Percentiles rank a stretch among this genome's conserved stretches.
phyloP scores from a whole-genome alignment of 2,113 vertebrate genomes.

The Ranitomeya variabilis region DNA sequence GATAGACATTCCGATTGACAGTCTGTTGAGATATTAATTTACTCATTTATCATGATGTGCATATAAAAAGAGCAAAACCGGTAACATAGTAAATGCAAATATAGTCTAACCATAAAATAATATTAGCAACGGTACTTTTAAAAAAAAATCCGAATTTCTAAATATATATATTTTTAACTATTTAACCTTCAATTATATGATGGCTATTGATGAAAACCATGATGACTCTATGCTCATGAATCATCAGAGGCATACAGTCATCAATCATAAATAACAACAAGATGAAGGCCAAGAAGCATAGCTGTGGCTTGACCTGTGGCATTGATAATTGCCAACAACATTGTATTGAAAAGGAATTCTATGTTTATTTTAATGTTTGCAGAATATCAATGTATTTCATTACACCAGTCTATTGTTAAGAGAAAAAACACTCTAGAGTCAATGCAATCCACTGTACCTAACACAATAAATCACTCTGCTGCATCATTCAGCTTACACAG shows the following conservation, averaged over 20 bases:
- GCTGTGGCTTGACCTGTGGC: constrained; percentile 19
- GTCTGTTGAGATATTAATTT: too few relatives aligned
- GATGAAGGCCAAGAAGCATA: not conserved
- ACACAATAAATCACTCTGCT: not conserved
- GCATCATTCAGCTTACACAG: not conserved
- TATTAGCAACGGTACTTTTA: too few relatives aligned
- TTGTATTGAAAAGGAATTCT: not conserved
- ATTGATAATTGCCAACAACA: constrained; percentile 14
- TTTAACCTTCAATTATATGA: not conserved
- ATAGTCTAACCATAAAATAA: too few relatives aligned
- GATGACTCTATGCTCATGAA: not conserved
- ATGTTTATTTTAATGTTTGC: constrained; percentile 15
- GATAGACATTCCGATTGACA: too few relatives aligned
- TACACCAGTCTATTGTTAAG: not conserved
- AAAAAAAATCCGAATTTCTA: too few relatives aligned
- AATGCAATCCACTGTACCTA: not conserved
- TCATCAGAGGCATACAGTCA: not conserved
- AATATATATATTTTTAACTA: too few relatives aligned
- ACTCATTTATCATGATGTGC: too few relatives aligned
- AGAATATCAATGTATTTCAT: constrained; percentile 26
- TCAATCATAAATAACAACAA: not conserved
- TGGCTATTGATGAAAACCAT: not conserved
- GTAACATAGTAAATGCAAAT: too few relatives aligned
- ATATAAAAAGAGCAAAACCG: too few relatives aligned
- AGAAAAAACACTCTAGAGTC: not conserved